A percentile compares a stretch with the other conserved stretches of the same genome.
These are phyloP conservation scores for Macrobrachium rosenbergii DNA, from an alignment of 1,140 invertebrate species.

Conservation along the genomic window DNA sequence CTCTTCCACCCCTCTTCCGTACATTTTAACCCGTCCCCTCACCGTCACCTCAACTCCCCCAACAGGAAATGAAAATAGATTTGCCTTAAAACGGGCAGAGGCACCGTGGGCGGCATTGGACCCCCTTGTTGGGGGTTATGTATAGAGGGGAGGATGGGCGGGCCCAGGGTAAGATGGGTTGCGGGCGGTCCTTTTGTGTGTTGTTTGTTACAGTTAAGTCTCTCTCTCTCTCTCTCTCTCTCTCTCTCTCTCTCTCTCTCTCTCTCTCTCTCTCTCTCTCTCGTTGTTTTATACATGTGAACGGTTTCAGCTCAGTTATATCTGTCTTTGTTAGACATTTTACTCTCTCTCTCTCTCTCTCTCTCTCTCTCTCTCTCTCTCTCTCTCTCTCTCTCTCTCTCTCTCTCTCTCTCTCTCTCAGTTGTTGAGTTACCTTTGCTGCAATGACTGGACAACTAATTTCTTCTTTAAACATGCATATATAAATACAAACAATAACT, in stretches of 20 bases:
- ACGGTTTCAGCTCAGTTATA: too few relatives aligned
- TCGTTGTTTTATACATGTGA: not conserved
- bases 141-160: not conserved
- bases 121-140: not conserved
- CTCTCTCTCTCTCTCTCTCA: constrained; percentile 36
- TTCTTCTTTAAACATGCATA: not conserved
- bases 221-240: constrained; percentile 44
- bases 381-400: constrained; percentile 37
- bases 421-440: not conserved
- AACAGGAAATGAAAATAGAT: constrained; percentile 57
- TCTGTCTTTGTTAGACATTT: not conserved
- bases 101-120: not conserved
- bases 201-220: constrained; percentile 7
- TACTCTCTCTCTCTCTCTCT: constrained; percentile 37
- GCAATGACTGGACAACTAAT: not conserved
- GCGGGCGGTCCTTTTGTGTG: constrained; percentile 10
- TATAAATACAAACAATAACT: not conserved
- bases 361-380: constrained; percentile 37
- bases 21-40: constrained; percentile 4
- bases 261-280: constrained; percentile 35
- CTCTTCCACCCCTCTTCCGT: not conserved
- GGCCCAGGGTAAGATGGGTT: not conserved
- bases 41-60: constrained; percentile 16
- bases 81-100: constrained; percentile 33
- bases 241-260: constrained; percentile 31